These are phyloP conservation scores for Dryocosmus kuriphilus DNA, from an alignment of 2,888 invertebrate species.

Conservation along the genomic window DNA sequence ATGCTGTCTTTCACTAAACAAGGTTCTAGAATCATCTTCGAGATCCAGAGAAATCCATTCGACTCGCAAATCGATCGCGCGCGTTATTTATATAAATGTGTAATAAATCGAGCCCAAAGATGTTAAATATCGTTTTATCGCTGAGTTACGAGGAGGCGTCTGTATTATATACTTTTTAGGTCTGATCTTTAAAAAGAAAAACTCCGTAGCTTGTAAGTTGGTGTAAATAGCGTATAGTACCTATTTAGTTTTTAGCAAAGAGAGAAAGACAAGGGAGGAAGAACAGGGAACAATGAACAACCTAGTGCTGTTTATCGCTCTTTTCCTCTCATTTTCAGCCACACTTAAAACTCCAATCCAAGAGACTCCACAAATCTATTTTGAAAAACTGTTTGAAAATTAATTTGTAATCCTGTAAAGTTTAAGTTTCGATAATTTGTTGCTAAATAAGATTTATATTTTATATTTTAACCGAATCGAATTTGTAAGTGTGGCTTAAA, in stretches of 20 bases:
- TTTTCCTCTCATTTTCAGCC: conserved; percentile 15
- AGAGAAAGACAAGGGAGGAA: conserved; percentile 49
- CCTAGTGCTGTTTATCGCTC: conserved; percentile 32
- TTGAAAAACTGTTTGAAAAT: not conserved
- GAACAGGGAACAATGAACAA: conserved; percentile 40
- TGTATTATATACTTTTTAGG: conserved; percentile 77
- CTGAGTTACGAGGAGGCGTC: conserved; percentile 67
- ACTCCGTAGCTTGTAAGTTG: conserved; percentile 71
- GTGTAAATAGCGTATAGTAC: conserved; percentile 72
- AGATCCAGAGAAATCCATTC: conserved; percentile 3
- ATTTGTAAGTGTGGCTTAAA: conserved; percentile 4
- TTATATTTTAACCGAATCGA: not conserved
- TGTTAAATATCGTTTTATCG: conserved; percentile 75
- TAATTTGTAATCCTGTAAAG: not conserved
- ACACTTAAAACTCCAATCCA: conserved; percentile 9
- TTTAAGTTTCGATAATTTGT: not conserved
- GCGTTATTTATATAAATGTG: conserved; percentile 73
- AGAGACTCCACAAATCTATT: not conserved
- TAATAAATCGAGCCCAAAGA: conserved; percentile 78
- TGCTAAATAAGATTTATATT: not conserved
- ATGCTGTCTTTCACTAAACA: conserved; percentile 3
- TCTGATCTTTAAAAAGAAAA: conserved; percentile 65
- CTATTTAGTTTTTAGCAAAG: conserved; percentile 51
- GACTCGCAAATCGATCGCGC: conserved; percentile 24
- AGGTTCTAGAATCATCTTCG: not conserved